Evolutionary conservation across 2,797 vertebrate species (phyloP).

Genomic region (Halcyon chelicuti): DNA sequence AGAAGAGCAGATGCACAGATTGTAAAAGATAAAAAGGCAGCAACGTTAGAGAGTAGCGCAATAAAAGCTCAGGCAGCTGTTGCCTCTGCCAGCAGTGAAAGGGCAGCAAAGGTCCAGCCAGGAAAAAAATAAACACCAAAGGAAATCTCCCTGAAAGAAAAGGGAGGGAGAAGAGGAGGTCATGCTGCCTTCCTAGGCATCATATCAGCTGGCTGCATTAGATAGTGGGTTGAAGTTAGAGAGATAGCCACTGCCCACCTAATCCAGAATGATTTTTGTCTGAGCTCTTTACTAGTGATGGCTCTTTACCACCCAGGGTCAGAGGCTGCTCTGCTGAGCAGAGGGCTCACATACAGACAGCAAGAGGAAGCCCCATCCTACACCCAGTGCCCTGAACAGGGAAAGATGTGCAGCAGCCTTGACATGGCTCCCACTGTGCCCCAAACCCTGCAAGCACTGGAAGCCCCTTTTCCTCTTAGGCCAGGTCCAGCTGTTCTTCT

Average conservation of each 20-base stretch:
- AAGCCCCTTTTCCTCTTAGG: not conserved
- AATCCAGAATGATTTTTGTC: not conserved
- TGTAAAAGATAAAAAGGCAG: not conserved
- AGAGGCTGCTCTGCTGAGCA: not conserved
- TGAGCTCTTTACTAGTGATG: not conserved
- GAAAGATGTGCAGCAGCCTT: not conserved
- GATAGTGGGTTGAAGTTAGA: not conserved
- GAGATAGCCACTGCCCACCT: not conserved
- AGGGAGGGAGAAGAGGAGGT: not conserved
- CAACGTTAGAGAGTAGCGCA: not conserved
- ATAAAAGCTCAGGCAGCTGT: not conserved
- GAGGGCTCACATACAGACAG: fast-evolving
- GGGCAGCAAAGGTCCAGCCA: not conserved
- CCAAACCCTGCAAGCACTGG: not conserved
- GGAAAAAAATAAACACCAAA: not conserved
- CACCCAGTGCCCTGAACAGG: not conserved
- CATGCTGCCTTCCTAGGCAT: not conserved
- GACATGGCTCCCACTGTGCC: not conserved
- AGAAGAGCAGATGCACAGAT: not conserved
- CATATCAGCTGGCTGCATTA: not conserved
- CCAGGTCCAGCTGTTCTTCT: not conserved
- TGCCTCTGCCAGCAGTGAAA: not conserved
- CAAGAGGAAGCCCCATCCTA: not conserved
- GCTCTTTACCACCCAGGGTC: not conserved
- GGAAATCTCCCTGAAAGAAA: not conserved